Conservation (phyloP, 2,113 vertebrate genomes). For the Menidia beryllina region DNA sequence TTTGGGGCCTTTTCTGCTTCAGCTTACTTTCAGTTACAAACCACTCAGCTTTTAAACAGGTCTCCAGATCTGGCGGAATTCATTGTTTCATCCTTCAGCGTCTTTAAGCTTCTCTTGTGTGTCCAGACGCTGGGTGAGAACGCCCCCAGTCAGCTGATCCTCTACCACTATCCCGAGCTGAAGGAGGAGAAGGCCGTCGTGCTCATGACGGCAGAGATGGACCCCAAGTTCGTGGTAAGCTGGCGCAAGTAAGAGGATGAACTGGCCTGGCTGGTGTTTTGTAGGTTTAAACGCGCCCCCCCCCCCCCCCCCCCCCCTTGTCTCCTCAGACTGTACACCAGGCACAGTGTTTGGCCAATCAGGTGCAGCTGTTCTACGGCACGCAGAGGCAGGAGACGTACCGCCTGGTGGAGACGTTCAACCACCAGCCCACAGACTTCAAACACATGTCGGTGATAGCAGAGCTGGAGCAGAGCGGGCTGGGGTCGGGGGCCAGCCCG, state of each 20-base stretch:
- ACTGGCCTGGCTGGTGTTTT: not conserved
- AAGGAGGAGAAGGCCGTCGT: slow-evolving; percentile 92
- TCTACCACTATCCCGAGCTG: slow-evolving; percentile 94
- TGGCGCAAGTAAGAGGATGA: not conserved
- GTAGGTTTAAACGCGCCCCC: too few relatives aligned
- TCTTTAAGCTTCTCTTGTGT: too few relatives aligned
- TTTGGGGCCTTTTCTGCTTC: too few relatives aligned
- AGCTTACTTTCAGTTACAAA: too few relatives aligned
- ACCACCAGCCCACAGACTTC: slow-evolving; percentile 89
- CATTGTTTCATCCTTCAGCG: too few relatives aligned
- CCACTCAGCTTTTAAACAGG: too few relatives aligned
- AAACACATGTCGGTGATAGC: slow-evolving; percentile 93
- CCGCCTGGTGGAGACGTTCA: slow-evolving; percentile 90
- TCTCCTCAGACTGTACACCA: slow-evolving; percentile 86
- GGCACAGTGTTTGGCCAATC: slow-evolving; percentile 94
- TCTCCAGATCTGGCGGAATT: too few relatives aligned
- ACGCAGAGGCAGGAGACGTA: slow-evolving; percentile 85
- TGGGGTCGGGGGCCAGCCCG: slow-evolving; percentile 67
- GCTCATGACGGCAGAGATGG: slow-evolving; percentile 94
- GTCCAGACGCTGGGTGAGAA: slow-evolving; percentile 87
- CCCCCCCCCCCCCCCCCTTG: too few relatives aligned
- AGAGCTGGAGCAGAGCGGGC: slow-evolving; percentile 89
- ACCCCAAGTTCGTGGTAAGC: slow-evolving; percentile 91
- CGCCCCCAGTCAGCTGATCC: slow-evolving; percentile 91
- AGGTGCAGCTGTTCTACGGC: slow-evolving; percentile 95